Conservation (phyloP, 2,888 invertebrate species). For the Dryobotodes eremita region DNA sequence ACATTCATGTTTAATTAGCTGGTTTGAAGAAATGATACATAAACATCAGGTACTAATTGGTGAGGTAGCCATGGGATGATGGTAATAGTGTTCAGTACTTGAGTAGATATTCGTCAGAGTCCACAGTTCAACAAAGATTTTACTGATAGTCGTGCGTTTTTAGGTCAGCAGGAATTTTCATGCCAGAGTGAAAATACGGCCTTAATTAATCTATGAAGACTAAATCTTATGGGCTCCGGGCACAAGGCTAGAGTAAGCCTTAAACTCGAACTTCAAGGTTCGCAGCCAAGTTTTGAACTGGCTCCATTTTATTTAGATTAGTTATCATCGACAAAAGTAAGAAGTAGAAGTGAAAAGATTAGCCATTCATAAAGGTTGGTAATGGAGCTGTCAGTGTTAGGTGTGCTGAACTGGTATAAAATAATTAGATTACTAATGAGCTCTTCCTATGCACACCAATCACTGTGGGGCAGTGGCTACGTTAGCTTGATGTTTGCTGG, state of each 20-base stretch:
- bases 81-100: conserved; percentile 46
- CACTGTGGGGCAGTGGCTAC: neutral
- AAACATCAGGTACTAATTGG: conserved; percentile 69
- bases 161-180: neutral
- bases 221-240: neutral
- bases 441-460: neutral
- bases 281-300: neutral
- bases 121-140: neutral
- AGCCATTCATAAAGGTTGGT: neutral
- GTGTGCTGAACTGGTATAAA: neutral
- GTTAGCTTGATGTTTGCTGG: neutral
- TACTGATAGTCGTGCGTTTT: neutral
- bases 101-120: conserved; percentile 29
- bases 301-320: neutral
- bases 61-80: conserved; percentile 58
- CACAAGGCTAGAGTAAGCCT: neutral
- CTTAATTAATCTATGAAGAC: neutral
- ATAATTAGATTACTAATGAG: too few relatives aligned
- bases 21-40: conserved; percentile 67
- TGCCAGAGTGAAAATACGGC: neutral
- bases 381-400: neutral
- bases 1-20: conserved; percentile 66
- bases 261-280: neutral
- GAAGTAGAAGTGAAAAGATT: neutral
- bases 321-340: neutral